Conservation (phyloP, 2,888 invertebrate species). For the Cantharis rustica region DNA sequence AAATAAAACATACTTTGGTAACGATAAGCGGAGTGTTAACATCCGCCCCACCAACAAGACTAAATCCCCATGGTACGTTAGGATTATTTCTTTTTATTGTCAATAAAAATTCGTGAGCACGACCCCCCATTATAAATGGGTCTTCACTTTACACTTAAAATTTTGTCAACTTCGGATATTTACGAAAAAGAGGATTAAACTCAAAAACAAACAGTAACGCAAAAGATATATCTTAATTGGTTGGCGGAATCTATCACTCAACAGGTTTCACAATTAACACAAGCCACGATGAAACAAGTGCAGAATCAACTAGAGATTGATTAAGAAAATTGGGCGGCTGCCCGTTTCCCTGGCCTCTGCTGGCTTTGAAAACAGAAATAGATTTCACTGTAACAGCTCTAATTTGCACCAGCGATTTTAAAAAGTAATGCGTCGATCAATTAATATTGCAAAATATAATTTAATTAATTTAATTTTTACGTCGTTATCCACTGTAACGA, state of each 20-base stretch:
- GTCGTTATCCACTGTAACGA: not conserved
- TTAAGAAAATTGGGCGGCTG: slow-evolving; percentile 30
- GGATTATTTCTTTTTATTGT: slow-evolving; percentile 72
- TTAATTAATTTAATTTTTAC: not conserved
- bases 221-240: slow-evolving; percentile 5
- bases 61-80: slow-evolving; percentile 82
- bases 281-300: slow-evolving; percentile 33
- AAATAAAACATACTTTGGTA: slow-evolving; percentile 73
- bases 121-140: slow-evolving; percentile 62
- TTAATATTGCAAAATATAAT: not conserved
- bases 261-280: slow-evolving; percentile 46
- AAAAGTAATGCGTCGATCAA: not conserved
- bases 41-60: slow-evolving; percentile 85
- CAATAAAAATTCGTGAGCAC: slow-evolving; percentile 77
- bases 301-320: slow-evolving; percentile 39
- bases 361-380: slow-evolving; percentile 28
- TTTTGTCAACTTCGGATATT: not conserved
- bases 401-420: not conserved
- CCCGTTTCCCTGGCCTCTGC: slow-evolving; percentile 35
- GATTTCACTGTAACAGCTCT: slow-evolving; percentile 5
- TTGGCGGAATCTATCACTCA: slow-evolving; percentile 31
- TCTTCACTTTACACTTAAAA: not conserved
- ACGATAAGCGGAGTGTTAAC: slow-evolving; percentile 85
- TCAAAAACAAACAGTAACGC: not conserved
- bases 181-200: not conserved